Base-by-base conservation (phyloP, 2,797 vertebrate species). In the Neostethus bicornis region DNA sequence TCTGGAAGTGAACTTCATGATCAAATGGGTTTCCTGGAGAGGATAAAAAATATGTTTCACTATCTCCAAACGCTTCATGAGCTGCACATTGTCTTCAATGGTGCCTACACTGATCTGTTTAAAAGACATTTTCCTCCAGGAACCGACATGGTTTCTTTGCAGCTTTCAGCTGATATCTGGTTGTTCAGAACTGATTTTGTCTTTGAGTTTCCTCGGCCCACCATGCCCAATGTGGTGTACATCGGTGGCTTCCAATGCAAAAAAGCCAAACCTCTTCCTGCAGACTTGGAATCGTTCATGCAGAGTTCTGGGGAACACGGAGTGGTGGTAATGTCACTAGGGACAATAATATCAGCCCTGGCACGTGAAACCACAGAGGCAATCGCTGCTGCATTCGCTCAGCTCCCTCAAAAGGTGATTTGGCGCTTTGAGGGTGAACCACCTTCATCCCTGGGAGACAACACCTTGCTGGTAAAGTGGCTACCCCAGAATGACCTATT, bases 121-220 rank as follows among this genome's bases (percentile, higher is more conserved):
- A n/a, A n/a, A n/a, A n/a, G n/a, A n/a, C n/a, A n/a, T n/a, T n/a
- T n/a, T n/a, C n/a, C n/a, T n/a, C n/a, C n/a, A n/a, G 85, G 81
- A 3, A 79, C 86, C 1, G 76, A 86, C 20, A 19, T 90, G 44
- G 12, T 83, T 24, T 80, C 84, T 26, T 48, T 91, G 60, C 3
- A 85, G 67, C 55, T 0, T 3, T 44, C 66, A 4, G 90, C 85
- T 1, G 88, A 91, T 31, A 67, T 93, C 17, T 91, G 89, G 84
- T 48, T 92, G 13, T 60, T 90, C 13, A 83, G 89, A 56, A 24
- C 67, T 0, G 84, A 93, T 55, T 92, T 91, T 70, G 70, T 90
- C 20, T 89, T 92, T 11, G 91, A 92, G 39, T 90, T 92, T 60
- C 89, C 90, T 2, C 77, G 88, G 3, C 91, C 90, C 4, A 90